These are phyloP conservation scores for Coelinius sp. DNA, from an alignment of 2,888 invertebrate genomes.

Conservation along the genomic window DNA sequence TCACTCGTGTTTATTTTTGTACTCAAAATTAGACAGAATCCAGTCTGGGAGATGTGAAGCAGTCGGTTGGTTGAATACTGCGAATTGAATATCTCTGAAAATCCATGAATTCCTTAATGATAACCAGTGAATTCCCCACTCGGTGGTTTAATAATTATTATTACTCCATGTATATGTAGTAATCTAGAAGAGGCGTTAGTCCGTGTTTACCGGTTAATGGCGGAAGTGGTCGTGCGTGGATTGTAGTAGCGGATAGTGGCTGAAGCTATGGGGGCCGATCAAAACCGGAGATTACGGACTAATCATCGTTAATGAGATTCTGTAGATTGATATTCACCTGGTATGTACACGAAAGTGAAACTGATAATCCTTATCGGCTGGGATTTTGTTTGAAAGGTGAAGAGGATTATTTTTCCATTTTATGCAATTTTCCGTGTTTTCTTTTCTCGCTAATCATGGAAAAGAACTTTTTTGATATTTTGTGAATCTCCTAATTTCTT, in stretches of 20 bases:
- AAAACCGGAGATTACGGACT: slow-evolving; percentile 54
- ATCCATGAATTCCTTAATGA: neutral
- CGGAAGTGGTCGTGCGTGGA: slow-evolving; percentile 48
- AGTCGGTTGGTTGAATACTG: neutral
- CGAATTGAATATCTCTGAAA: neutral
- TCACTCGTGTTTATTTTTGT: no score
- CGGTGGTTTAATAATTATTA: slow-evolving; percentile 8
- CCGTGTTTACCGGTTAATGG: slow-evolving; percentile 46
- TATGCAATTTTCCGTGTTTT: no score
- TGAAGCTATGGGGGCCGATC: slow-evolving; percentile 45
- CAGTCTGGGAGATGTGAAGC: neutral
- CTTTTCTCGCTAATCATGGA: no score
- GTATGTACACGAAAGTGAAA: slow-evolving; percentile 23
- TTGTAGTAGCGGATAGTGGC: slow-evolving; percentile 34
- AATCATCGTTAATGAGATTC: slow-evolving; percentile 62
- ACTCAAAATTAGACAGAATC: no score
- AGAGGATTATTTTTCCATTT: no score
- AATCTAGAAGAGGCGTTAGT: slow-evolving; percentile 38
- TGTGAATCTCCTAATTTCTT: no score
- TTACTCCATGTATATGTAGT: neutral
- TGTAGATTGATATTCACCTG: slow-evolving; percentile 58
- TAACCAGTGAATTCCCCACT: neutral
- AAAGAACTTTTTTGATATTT: no score
- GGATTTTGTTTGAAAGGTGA: neutral
- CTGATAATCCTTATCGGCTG: neutral